Conservation (phyloP, 1,140 invertebrate species). For the Procambarus virginalis region DNA sequence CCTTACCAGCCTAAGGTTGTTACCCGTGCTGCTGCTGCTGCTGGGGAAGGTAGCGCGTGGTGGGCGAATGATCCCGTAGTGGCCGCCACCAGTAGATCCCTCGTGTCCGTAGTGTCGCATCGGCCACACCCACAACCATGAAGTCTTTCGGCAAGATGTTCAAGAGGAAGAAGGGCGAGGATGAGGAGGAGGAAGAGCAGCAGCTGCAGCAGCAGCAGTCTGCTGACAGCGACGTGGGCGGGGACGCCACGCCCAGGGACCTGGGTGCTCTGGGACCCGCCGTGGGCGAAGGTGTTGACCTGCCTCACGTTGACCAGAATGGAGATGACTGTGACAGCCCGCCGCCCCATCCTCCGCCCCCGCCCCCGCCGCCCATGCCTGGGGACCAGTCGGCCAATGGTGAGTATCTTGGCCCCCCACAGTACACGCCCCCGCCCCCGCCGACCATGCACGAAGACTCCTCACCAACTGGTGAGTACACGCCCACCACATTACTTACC, state of each 20-base stretch:
- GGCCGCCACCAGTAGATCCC: neutral
- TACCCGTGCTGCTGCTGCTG: neutral
- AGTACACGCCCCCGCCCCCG: constrained; percentile 11
- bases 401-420: constrained; percentile 26
- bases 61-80: neutral
- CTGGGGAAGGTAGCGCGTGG: neutral
- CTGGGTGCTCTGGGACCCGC: constrained; percentile 42
- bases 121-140: constrained; percentile 28
- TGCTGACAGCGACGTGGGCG: constrained; percentile 54
- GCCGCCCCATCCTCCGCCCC: constrained; percentile 60
- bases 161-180: constrained; percentile 59
- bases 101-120: neutral
- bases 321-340: constrained; percentile 59
- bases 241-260: constrained; percentile 46
- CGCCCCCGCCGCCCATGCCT: constrained; percentile 52
- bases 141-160: constrained; percentile 66
- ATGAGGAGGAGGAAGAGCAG: constrained; percentile 57
- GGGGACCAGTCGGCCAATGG: constrained; percentile 45
- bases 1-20: neutral
- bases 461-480: constrained; percentile 13
- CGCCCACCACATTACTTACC: neutral
- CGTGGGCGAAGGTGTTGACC: constrained; percentile 53
- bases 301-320: constrained; percentile 59
- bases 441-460: neutral
- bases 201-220: constrained; percentile 63